phyloP scores from a whole-genome alignment of 2,113 vertebrate species.

The Gallinago paraguaiae region DNA sequence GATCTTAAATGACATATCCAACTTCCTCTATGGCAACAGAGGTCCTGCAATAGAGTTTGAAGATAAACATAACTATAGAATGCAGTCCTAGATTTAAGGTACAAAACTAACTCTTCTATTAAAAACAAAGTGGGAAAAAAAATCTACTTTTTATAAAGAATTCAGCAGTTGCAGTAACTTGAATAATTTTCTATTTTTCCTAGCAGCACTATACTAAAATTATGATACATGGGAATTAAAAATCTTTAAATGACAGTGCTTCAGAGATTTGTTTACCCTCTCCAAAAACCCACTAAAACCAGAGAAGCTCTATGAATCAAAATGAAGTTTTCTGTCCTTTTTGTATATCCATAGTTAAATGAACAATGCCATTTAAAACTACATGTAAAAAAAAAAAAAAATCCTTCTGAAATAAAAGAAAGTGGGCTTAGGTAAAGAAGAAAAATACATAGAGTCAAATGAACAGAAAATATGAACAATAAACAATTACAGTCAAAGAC shows the following conservation, averaged over 20 bases:
- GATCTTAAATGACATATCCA: neutral
- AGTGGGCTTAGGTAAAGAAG: neutral
- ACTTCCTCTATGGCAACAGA: neutral
- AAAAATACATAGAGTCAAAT: neutral
- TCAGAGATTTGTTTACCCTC: neutral
- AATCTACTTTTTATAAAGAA: neutral
- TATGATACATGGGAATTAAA: neutral
- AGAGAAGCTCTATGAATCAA: neutral
- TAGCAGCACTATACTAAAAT: neutral
- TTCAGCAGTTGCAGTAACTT: neutral
- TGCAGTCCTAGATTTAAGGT: neutral
- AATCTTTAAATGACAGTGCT: neutral
- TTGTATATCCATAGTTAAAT: neutral
- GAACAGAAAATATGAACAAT: neutral
- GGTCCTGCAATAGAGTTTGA: neutral
- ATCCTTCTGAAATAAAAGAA: neutral
- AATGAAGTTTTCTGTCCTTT: neutral
- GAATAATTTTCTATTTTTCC: neutral
- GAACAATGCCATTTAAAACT: neutral
- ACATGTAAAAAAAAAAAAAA: neutral
- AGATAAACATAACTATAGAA: rapidly evolving
- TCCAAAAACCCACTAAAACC: neutral
- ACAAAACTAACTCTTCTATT: neutral
- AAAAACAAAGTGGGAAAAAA: neutral
- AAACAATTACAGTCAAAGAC: neutral